These are phyloP conservation scores for Eupithecia vulgata DNA, from an alignment of 2,888 invertebrate species.

Conservation along the genomic window DNA sequence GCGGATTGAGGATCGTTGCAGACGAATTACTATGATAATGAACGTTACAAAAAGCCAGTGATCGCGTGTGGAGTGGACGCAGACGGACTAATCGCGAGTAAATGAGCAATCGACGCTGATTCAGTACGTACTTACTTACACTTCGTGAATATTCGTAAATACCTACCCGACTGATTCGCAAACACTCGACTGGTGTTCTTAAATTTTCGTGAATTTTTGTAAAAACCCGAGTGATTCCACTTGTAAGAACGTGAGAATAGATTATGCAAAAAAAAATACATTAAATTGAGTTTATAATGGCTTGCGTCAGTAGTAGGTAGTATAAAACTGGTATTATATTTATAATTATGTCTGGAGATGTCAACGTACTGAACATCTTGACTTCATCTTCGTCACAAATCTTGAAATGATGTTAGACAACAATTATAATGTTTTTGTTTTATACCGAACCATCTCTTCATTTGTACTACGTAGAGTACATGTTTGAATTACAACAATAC, in stretches of 20 bases:
- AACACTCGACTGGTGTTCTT: background rate
- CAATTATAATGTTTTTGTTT: background rate
- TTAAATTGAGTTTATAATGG: background rate
- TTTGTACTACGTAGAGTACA: background rate
- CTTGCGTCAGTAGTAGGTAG: background rate
- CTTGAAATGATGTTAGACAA: background rate
- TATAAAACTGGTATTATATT: background rate
- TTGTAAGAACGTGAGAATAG: background rate
- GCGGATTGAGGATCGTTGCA: conserved; percentile 43
- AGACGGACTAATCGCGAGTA: conserved; percentile 50
- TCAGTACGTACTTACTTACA: conserved; percentile 25
- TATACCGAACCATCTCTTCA: background rate
- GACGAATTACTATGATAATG: conserved; percentile 42
- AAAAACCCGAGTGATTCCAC: background rate
- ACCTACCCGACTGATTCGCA: conserved; percentile 27
- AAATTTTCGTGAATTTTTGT: background rate
- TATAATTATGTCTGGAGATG: conserved; percentile 2
- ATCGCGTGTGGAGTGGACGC: conserved; percentile 49
- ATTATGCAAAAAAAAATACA: background rate
- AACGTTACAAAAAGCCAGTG: conserved; percentile 52
- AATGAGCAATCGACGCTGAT: conserved; percentile 47
- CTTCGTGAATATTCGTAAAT: conserved; percentile 26
- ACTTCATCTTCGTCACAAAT: background rate
- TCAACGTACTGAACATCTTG: background rate
- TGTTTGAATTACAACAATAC: background rate